Evolutionary conservation across 2,797 vertebrate genomes (phyloP).

Genomic region (Pelochelys cantorii): DNA sequence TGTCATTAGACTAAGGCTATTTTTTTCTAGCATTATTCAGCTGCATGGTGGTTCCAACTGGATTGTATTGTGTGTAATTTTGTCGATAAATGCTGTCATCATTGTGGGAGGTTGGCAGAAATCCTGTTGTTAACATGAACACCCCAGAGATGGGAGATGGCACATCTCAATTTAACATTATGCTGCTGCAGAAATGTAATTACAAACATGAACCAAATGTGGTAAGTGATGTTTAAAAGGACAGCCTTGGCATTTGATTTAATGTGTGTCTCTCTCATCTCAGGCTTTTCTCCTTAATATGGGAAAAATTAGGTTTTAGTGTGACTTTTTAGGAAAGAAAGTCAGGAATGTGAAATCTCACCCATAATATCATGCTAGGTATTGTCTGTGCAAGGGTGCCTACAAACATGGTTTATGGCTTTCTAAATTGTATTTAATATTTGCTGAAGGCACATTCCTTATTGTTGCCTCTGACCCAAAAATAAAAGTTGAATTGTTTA

Average conservation of each 20-base stretch:
- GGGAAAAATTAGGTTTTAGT: background rate
- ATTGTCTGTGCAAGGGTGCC: background rate
- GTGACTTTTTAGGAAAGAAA: background rate
- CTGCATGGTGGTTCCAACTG: background rate
- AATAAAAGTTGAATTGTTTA: background rate
- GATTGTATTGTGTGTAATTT: background rate
- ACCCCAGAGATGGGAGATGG: background rate
- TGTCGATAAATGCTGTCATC: background rate
- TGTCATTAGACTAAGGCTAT: background rate
- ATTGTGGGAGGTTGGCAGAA: background rate
- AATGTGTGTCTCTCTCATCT: background rate
- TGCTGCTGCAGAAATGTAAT: background rate
- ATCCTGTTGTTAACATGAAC: background rate
- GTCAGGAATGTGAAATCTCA: background rate
- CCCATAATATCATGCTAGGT: background rate
- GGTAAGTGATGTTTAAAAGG: background rate
- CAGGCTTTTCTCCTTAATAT: background rate
- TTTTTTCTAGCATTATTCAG: slow-evolving; percentile 27
- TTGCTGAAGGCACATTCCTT: background rate
- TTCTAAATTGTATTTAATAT: background rate
- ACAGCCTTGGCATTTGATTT: background rate
- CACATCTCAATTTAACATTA: background rate
- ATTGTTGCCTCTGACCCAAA: background rate
- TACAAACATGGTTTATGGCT: background rate
- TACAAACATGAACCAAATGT: background rate